Base-by-base conservation (phyloP, 2,888 invertebrate genomes). In the Tortrix viridana region DNA sequence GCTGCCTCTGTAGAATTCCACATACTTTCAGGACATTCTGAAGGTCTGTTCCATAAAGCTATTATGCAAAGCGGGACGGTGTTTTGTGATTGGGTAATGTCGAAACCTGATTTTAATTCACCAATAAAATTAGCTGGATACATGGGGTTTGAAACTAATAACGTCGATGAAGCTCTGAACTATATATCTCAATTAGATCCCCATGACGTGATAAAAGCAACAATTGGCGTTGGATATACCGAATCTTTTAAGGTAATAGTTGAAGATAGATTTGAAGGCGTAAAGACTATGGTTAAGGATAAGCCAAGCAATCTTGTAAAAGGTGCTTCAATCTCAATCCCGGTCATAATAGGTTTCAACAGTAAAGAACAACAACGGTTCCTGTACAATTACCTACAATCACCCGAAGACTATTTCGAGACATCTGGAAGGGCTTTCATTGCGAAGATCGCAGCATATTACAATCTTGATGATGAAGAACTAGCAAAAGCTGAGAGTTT, bases 51-150 rank as follows among this genome's bases (percentile, higher is more conserved):
- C 46, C 65, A 67, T 41, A 60, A 58, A 46, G 67, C 66, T 14
- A 74, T 71, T 3, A 49, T 73, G 60, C 71, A 70, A 55, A 75
- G 76, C 49, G 70, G 71, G 0, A 61, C 67, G 1, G 56, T 58
- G 1, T 38, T 64, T 0, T 63, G 71, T 7, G 67, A 65, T 7
- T 49, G 66, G 67, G 53, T 65, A 7, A 49, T 69, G 9, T 57
- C 20, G 0, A 65, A 70, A 20, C 64, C 64, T 9, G 65, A 69
- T 47, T 56, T 26, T 59, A 56, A 59, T 2, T 53, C 65, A 14
- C 68, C 69, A 32, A 23, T 70, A 3, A 60, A 60, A 61, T 16
- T 71, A n/a, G 66, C 71, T 44, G 58, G 58, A 5, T 48, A 62
- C 18, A 16, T 68, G n/a, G 69, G 67, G 0, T 65, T 65, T 20